phyloP scores from a whole-genome alignment of 1,140 invertebrate genomes.

The Subanguina moxae region DNA sequence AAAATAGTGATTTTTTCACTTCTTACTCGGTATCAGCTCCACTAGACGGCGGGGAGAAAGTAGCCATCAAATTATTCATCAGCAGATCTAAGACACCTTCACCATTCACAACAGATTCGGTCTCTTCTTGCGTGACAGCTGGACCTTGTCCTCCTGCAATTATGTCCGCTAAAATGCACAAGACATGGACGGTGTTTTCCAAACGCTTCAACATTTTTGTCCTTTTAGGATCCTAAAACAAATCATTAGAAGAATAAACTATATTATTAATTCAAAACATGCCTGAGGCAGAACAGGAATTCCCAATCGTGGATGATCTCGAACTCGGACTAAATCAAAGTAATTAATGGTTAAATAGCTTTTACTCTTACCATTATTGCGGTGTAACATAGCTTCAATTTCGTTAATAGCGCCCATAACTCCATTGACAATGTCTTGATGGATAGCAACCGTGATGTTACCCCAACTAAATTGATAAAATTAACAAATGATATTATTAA shows the following conservation, averaged over 20 bases:
- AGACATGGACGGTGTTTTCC: slow-evolving; percentile 15
- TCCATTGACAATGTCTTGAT: not conserved
- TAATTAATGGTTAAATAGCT: not conserved
- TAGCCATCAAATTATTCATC: slow-evolving; percentile 15
- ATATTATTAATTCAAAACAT: too few species aligned
- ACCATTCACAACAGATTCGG: slow-evolving; percentile 8
- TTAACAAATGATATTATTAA: not conserved
- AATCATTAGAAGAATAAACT: slow-evolving; percentile 7
- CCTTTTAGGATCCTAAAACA: slow-evolving; percentile 12
- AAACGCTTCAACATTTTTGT: slow-evolving; percentile 9
- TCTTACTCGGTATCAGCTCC: slow-evolving; percentile 14
- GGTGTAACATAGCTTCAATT: not conserved
- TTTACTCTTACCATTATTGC: not conserved
- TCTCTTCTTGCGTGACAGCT: slow-evolving; percentile 13
- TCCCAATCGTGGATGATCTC: too few species aligned
- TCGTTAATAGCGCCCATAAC: not conserved
- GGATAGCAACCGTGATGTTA: not conserved
- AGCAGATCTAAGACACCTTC: slow-evolving; percentile 9
- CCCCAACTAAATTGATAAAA: not conserved
- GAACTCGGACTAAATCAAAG: not conserved
- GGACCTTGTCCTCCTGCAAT: slow-evolving; percentile 16
- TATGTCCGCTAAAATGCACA: slow-evolving; percentile 10
- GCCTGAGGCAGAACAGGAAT: too few species aligned
- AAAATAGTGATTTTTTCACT: slow-evolving; percentile 9
- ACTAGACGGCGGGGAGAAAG: slow-evolving; percentile 14